Base-by-base conservation (phyloP, 2,113 vertebrate species). In the Poeciliopsis prolifica region DNA sequence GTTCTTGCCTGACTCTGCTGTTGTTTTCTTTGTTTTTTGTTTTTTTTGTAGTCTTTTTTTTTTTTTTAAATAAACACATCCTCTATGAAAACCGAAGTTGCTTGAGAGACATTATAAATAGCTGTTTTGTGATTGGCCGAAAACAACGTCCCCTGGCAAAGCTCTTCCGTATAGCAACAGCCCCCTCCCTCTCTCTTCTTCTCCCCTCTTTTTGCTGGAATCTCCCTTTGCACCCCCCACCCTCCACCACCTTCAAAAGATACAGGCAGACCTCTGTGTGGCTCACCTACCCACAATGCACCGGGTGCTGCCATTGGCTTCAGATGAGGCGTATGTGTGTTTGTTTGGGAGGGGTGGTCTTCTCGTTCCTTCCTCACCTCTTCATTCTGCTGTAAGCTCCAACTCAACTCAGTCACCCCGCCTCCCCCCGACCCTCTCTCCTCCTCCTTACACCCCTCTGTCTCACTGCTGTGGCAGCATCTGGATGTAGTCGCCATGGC, bases 81-180 rank as follows among this genome's bases (percentile, higher is more conserved):
- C 86, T 88, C 78, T 80, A 80, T 89, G 89, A 91, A 89, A 92
- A 90, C 89, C 88, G 75, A 89, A 83, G 87, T 91, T 92, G 84
- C 81, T 93, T 91, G 89, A 91, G 93, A 90, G 92, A 91, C 92
- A 92, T 93, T 91, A 93, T 90, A 90, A 93, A 95, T 92, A 90
- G 81, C 89, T 75, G 82, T 62, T 33, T 66, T 5, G 26, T 87
- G 93, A 94, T 94, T 95, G 93, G 94, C 74, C 74, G 42, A 87
- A 74, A 70, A 69, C 78, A 62, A 80, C 8, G 80, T 91, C 89
- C 90, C 91, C 85, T 88, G 71, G 82, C 84, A 77, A 37, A 91
- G 86, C 87, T 80, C 93, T 94, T 95, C 94, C 92, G 92, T 92
- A 91, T 95, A 93, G 94, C 94, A 95, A 95, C 93, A 95, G 88